Evolutionary conservation across 2,888 invertebrate species (phyloP).

Genomic region (Heliconius cydno): DNA sequence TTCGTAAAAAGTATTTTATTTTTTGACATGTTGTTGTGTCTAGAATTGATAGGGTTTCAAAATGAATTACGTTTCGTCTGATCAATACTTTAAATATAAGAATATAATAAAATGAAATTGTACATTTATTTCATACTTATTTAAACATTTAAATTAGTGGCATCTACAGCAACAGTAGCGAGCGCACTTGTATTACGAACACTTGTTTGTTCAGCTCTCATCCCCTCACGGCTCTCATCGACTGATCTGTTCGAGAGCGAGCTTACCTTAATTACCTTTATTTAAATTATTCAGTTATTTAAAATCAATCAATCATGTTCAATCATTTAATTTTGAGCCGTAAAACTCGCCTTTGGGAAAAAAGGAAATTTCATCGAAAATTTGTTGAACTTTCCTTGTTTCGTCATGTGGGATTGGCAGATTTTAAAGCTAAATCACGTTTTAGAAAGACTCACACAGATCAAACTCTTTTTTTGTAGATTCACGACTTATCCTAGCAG

Average conservation of each 20-base stretch:
- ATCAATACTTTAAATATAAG: not conserved
- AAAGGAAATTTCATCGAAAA: not conserved
- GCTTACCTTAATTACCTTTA: conserved; percentile 3
- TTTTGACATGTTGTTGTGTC: not conserved
- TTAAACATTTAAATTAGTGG: not conserved
- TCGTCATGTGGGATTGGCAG: too few relatives aligned
- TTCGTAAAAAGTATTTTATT: too few relatives aligned
- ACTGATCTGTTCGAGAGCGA: conserved; percentile 6
- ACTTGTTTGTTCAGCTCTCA: conserved; percentile 15
- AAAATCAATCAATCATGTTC: not conserved
- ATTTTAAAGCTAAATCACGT: too few relatives aligned
- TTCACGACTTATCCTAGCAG: too few relatives aligned
- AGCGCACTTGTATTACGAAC: not conserved
- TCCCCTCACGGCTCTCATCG: not conserved
- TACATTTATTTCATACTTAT: not conserved
- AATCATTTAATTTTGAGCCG: conserved; percentile 3
- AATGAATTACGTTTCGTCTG: not conserved
- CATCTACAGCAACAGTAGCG: not conserved
- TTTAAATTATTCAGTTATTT: conserved; percentile 19
- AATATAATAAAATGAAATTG: not conserved
- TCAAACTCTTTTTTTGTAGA: too few relatives aligned
- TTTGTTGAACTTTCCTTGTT: not conserved
- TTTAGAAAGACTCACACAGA: too few relatives aligned
- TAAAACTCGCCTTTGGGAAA: not conserved
- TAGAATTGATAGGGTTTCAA: not conserved